phyloP scores from a whole-genome alignment of 2,888 invertebrate genomes.

The Melinaea menophilus region DNA sequence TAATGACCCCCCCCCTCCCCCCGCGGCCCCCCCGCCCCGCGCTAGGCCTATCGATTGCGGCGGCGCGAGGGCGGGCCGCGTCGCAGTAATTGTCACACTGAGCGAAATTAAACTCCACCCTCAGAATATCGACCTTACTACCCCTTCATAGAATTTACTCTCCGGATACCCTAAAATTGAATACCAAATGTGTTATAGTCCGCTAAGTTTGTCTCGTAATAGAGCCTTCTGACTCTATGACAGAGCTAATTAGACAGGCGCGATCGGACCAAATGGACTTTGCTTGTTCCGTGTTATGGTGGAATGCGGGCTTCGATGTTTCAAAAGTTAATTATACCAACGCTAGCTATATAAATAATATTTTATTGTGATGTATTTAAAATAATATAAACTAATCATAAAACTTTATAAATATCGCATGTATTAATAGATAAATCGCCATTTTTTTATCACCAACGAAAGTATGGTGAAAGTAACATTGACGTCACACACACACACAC shows the following conservation, averaged over 20 bases:
- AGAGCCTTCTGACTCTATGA: conserved; percentile 77
- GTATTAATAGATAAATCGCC: conserved; percentile 70
- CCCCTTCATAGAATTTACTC: conserved; percentile 60
- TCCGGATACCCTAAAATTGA: conserved; percentile 50
- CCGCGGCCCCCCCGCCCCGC: conserved; percentile 75
- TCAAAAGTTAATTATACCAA: conserved; percentile 44
- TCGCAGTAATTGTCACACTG: conserved; percentile 77
- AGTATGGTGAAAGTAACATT: conserved; percentile 77
- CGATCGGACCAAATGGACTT: conserved; percentile 74
- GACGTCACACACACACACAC: conserved; percentile 75
- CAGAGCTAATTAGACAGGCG: conserved; percentile 77
- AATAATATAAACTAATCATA: too few relatives aligned
- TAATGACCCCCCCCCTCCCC: conserved; percentile 56
- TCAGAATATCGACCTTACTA: conserved; percentile 65
- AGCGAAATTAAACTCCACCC: conserved; percentile 66
- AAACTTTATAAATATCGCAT: conserved; percentile 41
- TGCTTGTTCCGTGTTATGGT: conserved; percentile 68
- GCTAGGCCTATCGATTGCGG: conserved; percentile 85
- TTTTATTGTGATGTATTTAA: too few relatives aligned
- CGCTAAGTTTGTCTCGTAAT: conserved; percentile 75
- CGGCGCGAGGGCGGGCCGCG: conserved; percentile 78
- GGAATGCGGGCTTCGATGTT: conserved; percentile 49
- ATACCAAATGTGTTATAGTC: conserved; percentile 73
- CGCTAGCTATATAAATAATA: too few relatives aligned
- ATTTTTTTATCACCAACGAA: conserved; percentile 77